A percentile compares a stretch with the other conserved stretches of the same genome.
These are phyloP conservation scores for Drosophila nigricruria DNA, from an alignment of 2,888 invertebrate genomes.

Conservation along the genomic window DNA sequence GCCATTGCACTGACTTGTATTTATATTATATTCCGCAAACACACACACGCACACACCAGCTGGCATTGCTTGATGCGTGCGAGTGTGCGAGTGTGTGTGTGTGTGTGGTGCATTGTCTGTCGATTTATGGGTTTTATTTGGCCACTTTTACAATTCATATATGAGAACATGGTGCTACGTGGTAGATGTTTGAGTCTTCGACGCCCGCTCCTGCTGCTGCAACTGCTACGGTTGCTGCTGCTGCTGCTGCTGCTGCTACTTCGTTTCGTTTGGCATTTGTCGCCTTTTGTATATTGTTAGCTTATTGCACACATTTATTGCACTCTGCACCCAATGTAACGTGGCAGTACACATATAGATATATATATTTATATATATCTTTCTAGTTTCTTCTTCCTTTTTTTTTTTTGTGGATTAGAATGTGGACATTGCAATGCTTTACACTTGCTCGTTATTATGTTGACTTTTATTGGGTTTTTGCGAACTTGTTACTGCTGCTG, in stretches of 20 bases:
- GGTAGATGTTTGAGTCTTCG: slow-evolving; percentile 32
- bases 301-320: slow-evolving; percentile 71
- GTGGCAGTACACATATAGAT: neutral
- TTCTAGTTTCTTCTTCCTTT: neutral
- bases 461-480: slow-evolving; percentile 66
- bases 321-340: slow-evolving; percentile 43
- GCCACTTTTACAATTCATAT: slow-evolving; percentile 68
- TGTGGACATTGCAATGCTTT: slow-evolving; percentile 52
- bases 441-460: slow-evolving; percentile 59
- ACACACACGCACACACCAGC: slow-evolving; percentile 12
- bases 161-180: slow-evolving; percentile 24
- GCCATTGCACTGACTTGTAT: slow-evolving; percentile 61
- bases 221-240: neutral
- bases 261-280: slow-evolving; percentile 69
- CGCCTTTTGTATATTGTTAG: slow-evolving; percentile 75
- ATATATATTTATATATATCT: neutral
- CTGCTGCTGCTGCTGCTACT: neutral
- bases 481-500: slow-evolving; percentile 48
- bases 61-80: slow-evolving; percentile 22
- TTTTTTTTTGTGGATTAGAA: slow-evolving; percentile 51
- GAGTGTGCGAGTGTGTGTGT: slow-evolving; percentile 9
- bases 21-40: slow-evolving; percentile 48
- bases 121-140: slow-evolving; percentile 78
- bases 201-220: neutral
- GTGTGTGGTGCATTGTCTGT: slow-evolving; percentile 68